Evolutionary conservation across 2,797 vertebrate species (phyloP).

Genomic region (Rhynchotus rufescens): DNA sequence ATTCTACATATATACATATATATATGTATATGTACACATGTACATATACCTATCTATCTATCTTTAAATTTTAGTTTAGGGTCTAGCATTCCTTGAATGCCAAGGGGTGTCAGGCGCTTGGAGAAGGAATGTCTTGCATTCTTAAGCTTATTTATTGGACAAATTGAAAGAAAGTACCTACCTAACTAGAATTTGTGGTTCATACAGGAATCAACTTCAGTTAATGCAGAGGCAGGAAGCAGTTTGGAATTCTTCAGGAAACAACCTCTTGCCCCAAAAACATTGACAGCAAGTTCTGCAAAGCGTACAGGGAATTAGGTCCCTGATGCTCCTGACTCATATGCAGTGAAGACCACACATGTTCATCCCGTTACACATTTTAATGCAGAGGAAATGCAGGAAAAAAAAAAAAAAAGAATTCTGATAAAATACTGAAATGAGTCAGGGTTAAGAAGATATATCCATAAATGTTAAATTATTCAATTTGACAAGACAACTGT

Average conservation of each 20-base stretch:
- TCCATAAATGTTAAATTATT: neutral
- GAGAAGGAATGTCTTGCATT: neutral
- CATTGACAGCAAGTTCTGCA: neutral
- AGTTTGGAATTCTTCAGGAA: neutral
- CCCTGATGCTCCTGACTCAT: neutral
- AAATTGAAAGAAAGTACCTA: neutral
- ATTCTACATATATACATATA: no score
- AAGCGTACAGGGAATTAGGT: neutral
- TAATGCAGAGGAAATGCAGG: neutral
- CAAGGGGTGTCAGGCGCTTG: neutral
- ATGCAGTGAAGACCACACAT: accelerated
- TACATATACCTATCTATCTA: neutral
- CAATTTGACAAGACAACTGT: neutral
- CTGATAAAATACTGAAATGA: neutral
- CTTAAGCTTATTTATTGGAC: neutral
- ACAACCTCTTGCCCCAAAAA: neutral
- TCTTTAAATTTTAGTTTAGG: neutral
- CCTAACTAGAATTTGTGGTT: neutral
- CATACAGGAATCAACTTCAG: neutral
- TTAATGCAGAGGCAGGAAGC: neutral
- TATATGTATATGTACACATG: no score
- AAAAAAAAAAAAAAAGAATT: neutral
- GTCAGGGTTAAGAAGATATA: neutral
- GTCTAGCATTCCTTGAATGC: neutral
- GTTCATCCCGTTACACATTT: neutral